Evolutionary conservation across 2,797 vertebrate genomes (phyloP).

Genomic region (Phoeniculus purpureus): DNA sequence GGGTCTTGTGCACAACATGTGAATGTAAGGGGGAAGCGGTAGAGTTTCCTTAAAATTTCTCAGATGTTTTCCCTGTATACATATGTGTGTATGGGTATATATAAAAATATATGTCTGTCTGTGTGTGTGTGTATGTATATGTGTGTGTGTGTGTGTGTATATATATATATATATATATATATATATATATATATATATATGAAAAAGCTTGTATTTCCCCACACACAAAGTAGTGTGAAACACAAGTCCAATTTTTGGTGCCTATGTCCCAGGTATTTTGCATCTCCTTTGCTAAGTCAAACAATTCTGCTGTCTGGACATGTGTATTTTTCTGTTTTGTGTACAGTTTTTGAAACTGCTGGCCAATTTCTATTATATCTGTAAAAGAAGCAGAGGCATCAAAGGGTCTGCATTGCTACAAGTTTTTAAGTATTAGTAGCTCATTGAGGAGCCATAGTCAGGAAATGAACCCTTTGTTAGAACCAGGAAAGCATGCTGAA

Average conservation of each 20-base stretch:
- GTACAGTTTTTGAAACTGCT: neutral
- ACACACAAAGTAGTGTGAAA: neutral
- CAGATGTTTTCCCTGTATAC: neutral
- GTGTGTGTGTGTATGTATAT: accelerated
- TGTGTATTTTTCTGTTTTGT: neutral
- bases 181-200: too few species aligned
- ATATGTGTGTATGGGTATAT: neutral
- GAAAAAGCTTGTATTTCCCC: neutral
- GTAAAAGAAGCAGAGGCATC: neutral
- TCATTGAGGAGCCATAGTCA: neutral
- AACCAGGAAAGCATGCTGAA: neutral
- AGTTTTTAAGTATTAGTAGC: neutral
- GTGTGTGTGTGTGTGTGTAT: too few species aligned
- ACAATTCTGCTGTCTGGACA: neutral
- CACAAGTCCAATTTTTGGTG: neutral
- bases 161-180: too few species aligned
- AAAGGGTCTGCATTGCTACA: neutral
- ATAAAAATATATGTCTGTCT: neutral
- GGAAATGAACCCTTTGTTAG: neutral
- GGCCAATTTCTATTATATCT: neutral
- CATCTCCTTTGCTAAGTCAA: neutral
- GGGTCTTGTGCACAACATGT: neutral
- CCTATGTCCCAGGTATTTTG: neutral
- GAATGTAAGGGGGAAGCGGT: neutral
- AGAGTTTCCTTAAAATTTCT: neutral